Percentiles rank a stretch among this genome's conserved stretches.
Conservation (phyloP, 2,888 invertebrate species). For the Tetanocera ferruginea region DNA sequence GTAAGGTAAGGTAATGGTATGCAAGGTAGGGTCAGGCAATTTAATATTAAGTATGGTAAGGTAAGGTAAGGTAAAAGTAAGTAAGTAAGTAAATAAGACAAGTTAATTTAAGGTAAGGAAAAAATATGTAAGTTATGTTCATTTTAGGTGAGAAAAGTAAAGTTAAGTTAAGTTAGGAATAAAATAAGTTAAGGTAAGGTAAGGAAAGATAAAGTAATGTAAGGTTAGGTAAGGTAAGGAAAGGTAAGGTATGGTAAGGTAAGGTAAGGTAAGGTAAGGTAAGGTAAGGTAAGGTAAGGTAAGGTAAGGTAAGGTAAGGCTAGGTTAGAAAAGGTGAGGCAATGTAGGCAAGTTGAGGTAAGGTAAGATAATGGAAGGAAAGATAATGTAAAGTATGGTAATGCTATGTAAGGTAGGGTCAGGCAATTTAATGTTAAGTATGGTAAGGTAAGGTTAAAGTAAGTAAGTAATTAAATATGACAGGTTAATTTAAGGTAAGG, state of each 20-base stretch:
- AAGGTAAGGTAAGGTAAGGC: constrained; percentile 20
- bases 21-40: constrained; percentile 17
- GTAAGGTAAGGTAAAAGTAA: constrained; percentile 13
- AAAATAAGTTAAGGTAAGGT: constrained; percentile 3
- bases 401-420: too few relatives aligned
- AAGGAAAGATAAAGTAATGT: constrained; percentile 20
- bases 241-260: constrained; percentile 21
- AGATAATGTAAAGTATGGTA: too few relatives aligned
- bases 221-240: constrained; percentile 27
- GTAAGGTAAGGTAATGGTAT: constrained; percentile 18
- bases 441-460: too few relatives aligned
- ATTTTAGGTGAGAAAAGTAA: constrained; percentile 25
- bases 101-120: constrained; percentile 23
- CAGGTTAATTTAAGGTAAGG: too few relatives aligned
- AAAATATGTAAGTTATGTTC: constrained; percentile 11
- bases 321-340: constrained; percentile 19
- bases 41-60: constrained; percentile 17
- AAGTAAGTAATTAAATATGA: too few relatives aligned
- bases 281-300: constrained; percentile 29
- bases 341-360: constrained; percentile 6
- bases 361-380: constrained; percentile 15
- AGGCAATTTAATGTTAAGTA: too few relatives aligned
- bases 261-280: constrained; percentile 25
- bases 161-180: constrained; percentile 26
- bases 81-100: not conserved